Evolutionary conservation across 2,888 invertebrate genomes (phyloP).

Genomic region (Drosophila buzzatii): DNA sequence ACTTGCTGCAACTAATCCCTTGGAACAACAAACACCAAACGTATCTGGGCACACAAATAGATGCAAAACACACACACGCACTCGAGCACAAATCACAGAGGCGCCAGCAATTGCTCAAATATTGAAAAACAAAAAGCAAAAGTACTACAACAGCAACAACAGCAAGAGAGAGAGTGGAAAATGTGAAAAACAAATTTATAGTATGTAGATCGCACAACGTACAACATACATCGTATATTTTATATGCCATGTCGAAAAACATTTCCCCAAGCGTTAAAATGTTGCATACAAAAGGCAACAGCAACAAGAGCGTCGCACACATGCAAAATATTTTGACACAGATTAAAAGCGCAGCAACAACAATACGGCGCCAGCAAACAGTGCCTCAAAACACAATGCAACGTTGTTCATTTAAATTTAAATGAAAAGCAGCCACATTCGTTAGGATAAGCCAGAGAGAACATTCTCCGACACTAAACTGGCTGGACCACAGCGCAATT

Average conservation of each 20-base stretch:
- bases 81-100: constrained; percentile 47
- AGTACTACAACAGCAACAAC: constrained; percentile 4
- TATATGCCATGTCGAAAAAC: constrained; percentile 58
- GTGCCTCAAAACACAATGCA: constrained; percentile 61
- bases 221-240: constrained; percentile 32
- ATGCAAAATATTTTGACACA: constrained; percentile 71
- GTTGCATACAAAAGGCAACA: constrained; percentile 28
- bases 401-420: constrained; percentile 72
- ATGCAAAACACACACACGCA: constrained; percentile 13
- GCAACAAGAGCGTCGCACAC: constrained; percentile 28
- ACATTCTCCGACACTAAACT: constrained; percentile 6
- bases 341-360: constrained; percentile 62
- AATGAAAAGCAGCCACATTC: constrained; percentile 66
- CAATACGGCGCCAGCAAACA: constrained; percentile 22
- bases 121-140: constrained; percentile 59
- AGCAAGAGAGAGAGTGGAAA: constrained; percentile 26
- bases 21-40: constrained; percentile 27
- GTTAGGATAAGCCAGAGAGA: constrained; percentile 49
- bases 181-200: constrained; percentile 62
- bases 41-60: constrained; percentile 6
- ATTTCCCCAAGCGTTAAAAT: constrained; percentile 60
- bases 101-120: constrained; percentile 57
- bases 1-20: constrained; percentile 61
- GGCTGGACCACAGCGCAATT: constrained; percentile 2
- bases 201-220: constrained; percentile 16